Evolutionary conservation across 2,888 invertebrate genomes (phyloP), one percentile per base, ranked within the genome.

Genomic region (Drosophila peninsularis): DNA sequence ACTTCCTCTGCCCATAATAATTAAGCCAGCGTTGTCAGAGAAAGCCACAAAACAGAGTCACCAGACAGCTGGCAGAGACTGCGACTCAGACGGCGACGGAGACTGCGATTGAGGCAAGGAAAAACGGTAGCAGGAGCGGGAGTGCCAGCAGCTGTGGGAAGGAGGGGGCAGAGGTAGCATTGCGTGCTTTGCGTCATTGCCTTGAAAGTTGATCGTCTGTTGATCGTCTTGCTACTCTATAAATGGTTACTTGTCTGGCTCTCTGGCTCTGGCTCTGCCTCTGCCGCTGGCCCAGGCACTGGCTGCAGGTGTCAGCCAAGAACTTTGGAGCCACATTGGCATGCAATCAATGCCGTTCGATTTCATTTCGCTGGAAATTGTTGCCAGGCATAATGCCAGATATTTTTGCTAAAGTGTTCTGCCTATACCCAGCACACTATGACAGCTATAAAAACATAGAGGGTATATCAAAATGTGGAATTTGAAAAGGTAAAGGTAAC

Each of bases 251-350:
- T 67, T 78, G 87, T 73, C 74, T 82, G 71, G 62, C 39, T 17
- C 39, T 17, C 17, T 39, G n/a, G 17, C 37, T 39, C 9, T 39
- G 19, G 4, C 69, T 62, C 66, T 74, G 66, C 42, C 64, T 71
- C 68, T 73, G 71, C 56, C 61, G 21, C 21, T 34, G 36, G n/a
- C 52, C 64, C 64, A 64, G 53, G 62, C 68, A 60, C 76, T 68
- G 64, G 62, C 64, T 79, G 86, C 84, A 84, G 84, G 84, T 84
- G 84, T 89, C 88, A 80, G 83, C 71, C 74, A 84, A 89, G 90
- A 90, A 90, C 90, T 90, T 89, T 89, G 90, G 90, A 89, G 88
- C 90, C 88, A 89, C 90, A 87, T 90, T 76, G 88, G 90, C 84
- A 89, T 89, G 89, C 89, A 90, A 90, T 90, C 85, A 89, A 90